A percentile compares a stretch with the other conserved stretches of the same genome.
These are phyloP conservation scores for Notolabrus celidotus DNA, from an alignment of 2,797 vertebrate species.

Conservation along the genomic window DNA sequence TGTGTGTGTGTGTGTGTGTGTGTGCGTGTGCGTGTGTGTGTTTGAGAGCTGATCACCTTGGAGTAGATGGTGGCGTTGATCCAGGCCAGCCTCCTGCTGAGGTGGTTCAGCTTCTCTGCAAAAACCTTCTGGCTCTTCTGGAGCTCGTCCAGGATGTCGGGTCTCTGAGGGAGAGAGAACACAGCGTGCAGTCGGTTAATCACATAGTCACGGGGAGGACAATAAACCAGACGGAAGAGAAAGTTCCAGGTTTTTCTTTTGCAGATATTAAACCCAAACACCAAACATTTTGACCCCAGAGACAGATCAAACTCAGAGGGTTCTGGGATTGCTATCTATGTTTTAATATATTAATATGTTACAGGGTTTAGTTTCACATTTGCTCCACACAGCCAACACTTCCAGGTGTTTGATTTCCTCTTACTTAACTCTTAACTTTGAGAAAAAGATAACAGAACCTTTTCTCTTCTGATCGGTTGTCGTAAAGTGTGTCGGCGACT, in stretches of 20 bases:
- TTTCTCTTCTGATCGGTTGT: background rate
- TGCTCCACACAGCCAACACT: no score
- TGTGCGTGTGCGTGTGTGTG: no score
- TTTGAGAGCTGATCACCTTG: conserved; percentile 84
- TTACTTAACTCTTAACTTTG: background rate
- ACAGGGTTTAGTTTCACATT: no score
- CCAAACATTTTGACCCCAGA: no score
- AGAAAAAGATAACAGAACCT: background rate
- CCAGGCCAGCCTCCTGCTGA: conserved; percentile 96
- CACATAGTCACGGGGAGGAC: background rate
- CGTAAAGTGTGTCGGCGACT: background rate
- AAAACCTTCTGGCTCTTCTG: conserved; percentile 98
- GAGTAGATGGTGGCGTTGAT: conserved; percentile 98
- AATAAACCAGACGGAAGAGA: no score
- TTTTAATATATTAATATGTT: no score
- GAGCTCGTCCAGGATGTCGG: conserved; percentile 93
- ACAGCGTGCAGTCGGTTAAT: background rate
- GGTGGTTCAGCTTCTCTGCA: conserved; percentile 96
- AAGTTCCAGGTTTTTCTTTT: no score
- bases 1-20: no score
- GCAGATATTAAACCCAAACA: no score
- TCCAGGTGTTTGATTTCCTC: no score
- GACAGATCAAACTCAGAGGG: no score
- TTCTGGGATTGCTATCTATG: no score
- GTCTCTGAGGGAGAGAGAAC: conserved; percentile 82